Evolutionary conservation across 2,797 vertebrate genomes (phyloP), one percentile per base, ranked within the genome.

Genomic region (Syndactyla subalaris): DNA sequence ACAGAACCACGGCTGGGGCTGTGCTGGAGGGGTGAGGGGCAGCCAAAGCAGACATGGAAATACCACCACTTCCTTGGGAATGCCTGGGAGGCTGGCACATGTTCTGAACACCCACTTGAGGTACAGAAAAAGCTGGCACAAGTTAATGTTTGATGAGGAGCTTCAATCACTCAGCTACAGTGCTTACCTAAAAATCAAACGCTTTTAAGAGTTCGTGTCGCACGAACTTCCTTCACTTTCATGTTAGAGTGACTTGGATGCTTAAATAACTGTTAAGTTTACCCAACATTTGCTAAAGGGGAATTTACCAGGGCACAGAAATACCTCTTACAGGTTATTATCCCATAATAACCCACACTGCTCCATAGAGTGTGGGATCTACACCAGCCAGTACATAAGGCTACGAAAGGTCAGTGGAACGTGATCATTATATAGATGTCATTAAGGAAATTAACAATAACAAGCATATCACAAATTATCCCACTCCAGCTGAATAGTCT

Each of bases 111-210:
- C 66, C n/a, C 76, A 7, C 52, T 32, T 61, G 45, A 78, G 7
- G 51, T 14, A 88, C 11, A 55, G 67, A 92, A 73, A 79, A 87
- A 93, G 36, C 34, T 72, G 65, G 65, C 19, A 89, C 84, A 89
- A 91, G 59, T 78, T 92, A 92, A 83, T 84, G 59, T 70, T 94
- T 89, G 45, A 96, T 91, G 87, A 95, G 92, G 24, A 90, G 32
- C 70, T 94, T 88, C 75, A 93, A 72, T 86, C 38, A 75, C 57
- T 71, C 66, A 59, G 67, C 48, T 62, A 74, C 18, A 83, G 70
- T 13, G 27, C 76, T 77, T 67, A 85, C 77, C 90, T 70, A 91
- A 92, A 92, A 85, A 70, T 70, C 67, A 92, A 88, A 75, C 39
- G 65, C 73, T 95, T 94, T 90, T 67, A 95, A 55, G 73, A 78